Percentiles rank a stretch among this genome's conserved stretches.
Conservation (phyloP, 2,797 vertebrate genomes). For the Okamejei kenojei region DNA sequence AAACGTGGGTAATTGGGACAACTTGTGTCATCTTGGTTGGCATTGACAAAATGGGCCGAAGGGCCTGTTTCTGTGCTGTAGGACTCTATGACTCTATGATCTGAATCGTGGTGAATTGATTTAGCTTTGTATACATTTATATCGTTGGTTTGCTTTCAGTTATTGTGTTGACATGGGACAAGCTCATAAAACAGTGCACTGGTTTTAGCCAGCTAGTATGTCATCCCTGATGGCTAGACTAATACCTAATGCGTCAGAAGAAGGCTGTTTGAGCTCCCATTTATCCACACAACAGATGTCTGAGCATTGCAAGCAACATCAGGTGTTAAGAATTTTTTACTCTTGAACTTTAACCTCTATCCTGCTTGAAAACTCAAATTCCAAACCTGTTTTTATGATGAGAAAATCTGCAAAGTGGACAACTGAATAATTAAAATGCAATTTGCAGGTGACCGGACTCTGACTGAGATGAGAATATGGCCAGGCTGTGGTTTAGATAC, state of each 20-base stretch:
- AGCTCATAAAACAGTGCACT: background rate
- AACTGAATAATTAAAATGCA: background rate
- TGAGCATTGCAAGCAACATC: background rate
- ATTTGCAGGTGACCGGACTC: background rate
- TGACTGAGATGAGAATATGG: background rate
- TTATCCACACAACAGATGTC: background rate
- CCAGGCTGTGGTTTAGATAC: background rate
- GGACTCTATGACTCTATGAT: too few species aligned
- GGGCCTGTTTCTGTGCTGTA: too few species aligned
- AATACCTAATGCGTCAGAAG: background rate
- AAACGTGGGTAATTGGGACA: too few species aligned
- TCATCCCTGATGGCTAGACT: background rate
- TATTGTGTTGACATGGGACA: background rate
- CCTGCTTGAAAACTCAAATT: background rate
- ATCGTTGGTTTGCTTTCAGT: background rate
- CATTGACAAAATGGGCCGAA: too few species aligned
- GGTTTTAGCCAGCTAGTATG: background rate
- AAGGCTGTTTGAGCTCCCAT: background rate
- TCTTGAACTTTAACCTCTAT: background rate
- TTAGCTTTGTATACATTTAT: background rate
- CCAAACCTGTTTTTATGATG: background rate
- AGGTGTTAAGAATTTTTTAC: slow-evolving; percentile 16
- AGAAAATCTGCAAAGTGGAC: background rate
- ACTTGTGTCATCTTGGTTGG: too few species aligned
- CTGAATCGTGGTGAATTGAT: background rate